Evolutionary conservation across 2,888 invertebrate species (phyloP), one percentile per base, ranked within the genome.

Genomic region (Atethmia centrago): DNA sequence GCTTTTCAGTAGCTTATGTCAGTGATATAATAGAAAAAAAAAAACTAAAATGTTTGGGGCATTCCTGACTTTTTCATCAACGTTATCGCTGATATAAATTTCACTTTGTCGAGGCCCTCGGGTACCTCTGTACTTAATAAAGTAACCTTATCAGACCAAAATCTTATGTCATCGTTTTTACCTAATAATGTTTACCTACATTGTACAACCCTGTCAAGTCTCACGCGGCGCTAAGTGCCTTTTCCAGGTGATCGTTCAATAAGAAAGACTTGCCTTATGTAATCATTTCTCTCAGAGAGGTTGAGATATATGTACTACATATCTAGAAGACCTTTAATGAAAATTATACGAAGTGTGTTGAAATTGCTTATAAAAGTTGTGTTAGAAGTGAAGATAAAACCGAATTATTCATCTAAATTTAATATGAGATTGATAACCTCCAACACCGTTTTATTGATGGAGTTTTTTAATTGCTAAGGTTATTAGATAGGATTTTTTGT

Each of bases 171-270:
- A 47, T n/a, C 49, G 21, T 31, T 59, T 79, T 45, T 45, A 55
- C 45, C 7, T 31, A 40, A 55, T 66, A 77, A 62, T 77, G 45
- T 80, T 80, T 68, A 77, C 51, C 40, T 36, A 64, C 36, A 80
- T 75, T 62, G 66, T 80, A 65, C 59, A 71, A 71, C 53, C 61
- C 58, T 58, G 71, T 69, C 73, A 67, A 79, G 47, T 56, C 40
- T 55, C 64, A 47, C 64, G 65, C 56, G 25, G 56, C 51, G 64
- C 14, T 73, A 73, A 83, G 64, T 80, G 83, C 67, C 66, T 47
- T 79, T 72, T 79, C 42, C 71, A 79, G 65, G 71, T 71, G 40
- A 77, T 77, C 71, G 56, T 78, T 66, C 56, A 71, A 82, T 71
- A 77, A 53, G 49, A 49, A 64, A 40, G 51, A 25, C 25, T 47